A percentile compares a stretch with the other conserved stretches of the same genome.
Conservation (phyloP, 2,113 vertebrate genomes). For the Psettodes erumei region DNA sequence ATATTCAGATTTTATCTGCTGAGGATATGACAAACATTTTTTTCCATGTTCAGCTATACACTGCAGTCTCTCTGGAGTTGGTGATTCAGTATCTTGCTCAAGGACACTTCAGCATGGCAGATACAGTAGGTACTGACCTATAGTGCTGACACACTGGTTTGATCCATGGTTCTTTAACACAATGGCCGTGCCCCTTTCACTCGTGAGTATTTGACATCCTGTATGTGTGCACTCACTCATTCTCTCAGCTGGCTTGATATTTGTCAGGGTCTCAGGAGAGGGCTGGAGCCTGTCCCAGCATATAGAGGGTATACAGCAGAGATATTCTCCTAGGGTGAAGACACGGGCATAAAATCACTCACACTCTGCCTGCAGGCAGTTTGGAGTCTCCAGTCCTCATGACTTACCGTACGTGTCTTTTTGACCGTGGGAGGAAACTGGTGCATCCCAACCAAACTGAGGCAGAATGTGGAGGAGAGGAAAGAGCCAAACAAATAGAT, state of each 20-base stretch:
- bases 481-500: constrained; percentile 30
- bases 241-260: constrained; percentile 26
- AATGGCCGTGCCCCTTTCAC: constrained; percentile 4
- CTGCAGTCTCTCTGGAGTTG: constrained; percentile 11
- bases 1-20: constrained; percentile 13
- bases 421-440: constrained; percentile 47
- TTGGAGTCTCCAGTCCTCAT: constrained; percentile 39
- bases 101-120: constrained; percentile 39
- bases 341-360: constrained; percentile 38
- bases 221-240: constrained; percentile 20
- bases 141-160: constrained; percentile 41
- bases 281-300: constrained; percentile 23
- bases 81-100: constrained; percentile 27
- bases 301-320: constrained; percentile 17
- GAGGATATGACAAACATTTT: constrained; percentile 19
- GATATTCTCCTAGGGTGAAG: constrained; percentile 24
- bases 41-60: constrained; percentile 21
- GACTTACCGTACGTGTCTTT: constrained; percentile 38
- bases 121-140: too few species aligned
- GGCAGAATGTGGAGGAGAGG: constrained; percentile 24
- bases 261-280: constrained; percentile 29
- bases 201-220: constrained; percentile 27
- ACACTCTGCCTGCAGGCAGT: constrained; percentile 53
- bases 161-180: constrained; percentile 21
- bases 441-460: constrained; percentile 28